phyloP scores from a whole-genome alignment of 2,113 vertebrate species.

The Leptodactylus fuscus region DNA sequence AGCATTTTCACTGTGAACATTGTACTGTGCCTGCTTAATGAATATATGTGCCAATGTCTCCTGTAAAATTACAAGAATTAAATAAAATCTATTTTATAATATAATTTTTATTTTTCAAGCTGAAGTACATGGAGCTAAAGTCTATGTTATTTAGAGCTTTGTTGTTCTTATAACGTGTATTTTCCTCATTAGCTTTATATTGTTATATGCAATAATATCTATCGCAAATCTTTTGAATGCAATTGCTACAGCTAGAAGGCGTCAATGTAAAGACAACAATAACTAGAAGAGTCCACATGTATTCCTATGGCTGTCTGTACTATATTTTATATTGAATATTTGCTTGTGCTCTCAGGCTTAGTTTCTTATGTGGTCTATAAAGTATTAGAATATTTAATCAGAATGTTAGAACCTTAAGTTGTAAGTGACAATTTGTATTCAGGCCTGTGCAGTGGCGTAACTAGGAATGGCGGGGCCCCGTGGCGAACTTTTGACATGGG shows the following conservation, averaged over 20 bases:
- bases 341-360: neutral
- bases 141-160: neutral
- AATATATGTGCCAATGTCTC: neutral
- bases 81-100: neutral
- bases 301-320: neutral
- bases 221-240: neutral
- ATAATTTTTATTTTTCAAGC: neutral
- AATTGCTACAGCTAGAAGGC: no score
- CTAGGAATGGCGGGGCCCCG: no score
- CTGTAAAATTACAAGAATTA: neutral
- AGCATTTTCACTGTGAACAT: conserved; percentile 67
- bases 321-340: neutral
- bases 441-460: no score
- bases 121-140: neutral
- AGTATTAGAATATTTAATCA: neutral
- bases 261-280: neutral
- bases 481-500: no score
- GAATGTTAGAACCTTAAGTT: neutral
- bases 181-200: no score
- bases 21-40: neutral
- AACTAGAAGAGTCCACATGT: neutral
- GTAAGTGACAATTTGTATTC: no score
- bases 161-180: no score
- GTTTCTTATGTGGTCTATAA: neutral
- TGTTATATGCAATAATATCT: neutral